Conservation (phyloP, 1,140 invertebrate genomes). For the Holcopasites calliopsidis region DNA sequence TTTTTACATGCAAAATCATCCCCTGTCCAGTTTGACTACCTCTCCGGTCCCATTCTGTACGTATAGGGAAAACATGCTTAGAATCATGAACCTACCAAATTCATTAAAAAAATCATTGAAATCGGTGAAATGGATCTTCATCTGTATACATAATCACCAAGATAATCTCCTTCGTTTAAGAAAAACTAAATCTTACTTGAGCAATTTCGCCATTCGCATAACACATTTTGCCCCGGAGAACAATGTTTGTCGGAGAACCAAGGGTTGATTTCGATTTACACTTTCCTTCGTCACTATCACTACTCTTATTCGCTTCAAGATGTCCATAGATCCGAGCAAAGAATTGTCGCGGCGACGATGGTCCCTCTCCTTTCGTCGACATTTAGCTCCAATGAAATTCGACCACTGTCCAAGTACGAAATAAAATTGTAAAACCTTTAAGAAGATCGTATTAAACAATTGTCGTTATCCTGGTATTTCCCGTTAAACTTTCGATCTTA, state of each 20-base stretch:
- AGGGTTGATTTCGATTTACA: slow-evolving; percentile 19
- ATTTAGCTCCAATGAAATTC: slow-evolving; percentile 48
- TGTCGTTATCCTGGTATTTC: too few relatives aligned
- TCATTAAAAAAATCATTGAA: too few relatives aligned
- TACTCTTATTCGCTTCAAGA: slow-evolving; percentile 76
- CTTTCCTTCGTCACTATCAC: slow-evolving; percentile 38
- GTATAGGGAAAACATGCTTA: too few relatives aligned
- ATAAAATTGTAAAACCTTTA: not conserved
- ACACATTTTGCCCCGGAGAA: not conserved
- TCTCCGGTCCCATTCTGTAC: too few relatives aligned
- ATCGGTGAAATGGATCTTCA: not conserved
- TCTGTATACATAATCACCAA: not conserved
- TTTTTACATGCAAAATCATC: too few relatives aligned
- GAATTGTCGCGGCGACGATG: slow-evolving; percentile 84
- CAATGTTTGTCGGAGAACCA: slow-evolving; percentile 27
- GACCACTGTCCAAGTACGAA: not conserved
- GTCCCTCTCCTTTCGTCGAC: slow-evolving; percentile 73
- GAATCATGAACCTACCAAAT: too few relatives aligned
- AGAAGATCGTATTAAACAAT: not conserved
- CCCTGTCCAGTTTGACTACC: too few relatives aligned
- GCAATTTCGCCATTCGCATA: slow-evolving; percentile 1
- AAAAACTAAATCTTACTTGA: slow-evolving; percentile 19
- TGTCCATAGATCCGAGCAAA: slow-evolving; percentile 85
- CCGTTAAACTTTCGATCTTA: not conserved
- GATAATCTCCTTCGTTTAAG: not conserved